These are phyloP conservation scores for zebrafish (Danio rerio) DNA, from an alignment of 2,113 vertebrate species.

Conservation along the genomic window DNA sequence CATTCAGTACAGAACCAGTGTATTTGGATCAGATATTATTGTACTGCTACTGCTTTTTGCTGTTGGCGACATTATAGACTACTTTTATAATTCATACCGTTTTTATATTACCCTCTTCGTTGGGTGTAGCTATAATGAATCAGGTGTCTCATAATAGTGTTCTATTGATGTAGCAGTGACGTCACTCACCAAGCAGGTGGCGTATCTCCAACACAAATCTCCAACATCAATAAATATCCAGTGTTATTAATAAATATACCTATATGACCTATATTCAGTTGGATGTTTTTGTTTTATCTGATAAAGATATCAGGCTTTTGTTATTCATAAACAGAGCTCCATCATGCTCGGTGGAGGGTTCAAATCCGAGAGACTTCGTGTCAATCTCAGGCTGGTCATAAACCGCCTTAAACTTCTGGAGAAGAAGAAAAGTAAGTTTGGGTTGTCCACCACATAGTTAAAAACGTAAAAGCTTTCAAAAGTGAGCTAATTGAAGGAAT, in stretches of 20 bases:
- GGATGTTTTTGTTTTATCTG: too few species aligned
- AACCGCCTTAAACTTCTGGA: slow-evolving; percentile 97
- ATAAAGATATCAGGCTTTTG: background rate
- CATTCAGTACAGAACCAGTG: background rate
- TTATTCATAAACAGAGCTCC: slow-evolving; percentile 54
- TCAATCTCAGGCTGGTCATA: slow-evolving; percentile 95
- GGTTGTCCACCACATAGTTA: background rate
- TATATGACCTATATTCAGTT: too few species aligned
- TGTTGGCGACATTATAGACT: background rate
- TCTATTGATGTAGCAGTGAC: background rate
- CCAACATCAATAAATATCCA: too few species aligned
- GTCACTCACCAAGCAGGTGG: background rate
- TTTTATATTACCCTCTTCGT: background rate
- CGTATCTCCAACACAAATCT: background rate
- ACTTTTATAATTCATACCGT: background rate
- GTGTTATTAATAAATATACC: too few species aligned
- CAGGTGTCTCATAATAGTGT: background rate
- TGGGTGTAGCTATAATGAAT: background rate
- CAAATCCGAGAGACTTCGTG: slow-evolving; percentile 91
- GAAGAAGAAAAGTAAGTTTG: slow-evolving; percentile 97
- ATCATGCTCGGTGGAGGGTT: slow-evolving; percentile 93
- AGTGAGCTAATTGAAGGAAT: background rate
- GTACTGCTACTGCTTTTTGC: too few species aligned
- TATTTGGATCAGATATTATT: background rate
- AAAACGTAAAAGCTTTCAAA: background rate